These are phyloP conservation scores for Trachurus trachurus DNA, from an alignment of 2,797 vertebrate species.

Conservation along the genomic window DNA sequence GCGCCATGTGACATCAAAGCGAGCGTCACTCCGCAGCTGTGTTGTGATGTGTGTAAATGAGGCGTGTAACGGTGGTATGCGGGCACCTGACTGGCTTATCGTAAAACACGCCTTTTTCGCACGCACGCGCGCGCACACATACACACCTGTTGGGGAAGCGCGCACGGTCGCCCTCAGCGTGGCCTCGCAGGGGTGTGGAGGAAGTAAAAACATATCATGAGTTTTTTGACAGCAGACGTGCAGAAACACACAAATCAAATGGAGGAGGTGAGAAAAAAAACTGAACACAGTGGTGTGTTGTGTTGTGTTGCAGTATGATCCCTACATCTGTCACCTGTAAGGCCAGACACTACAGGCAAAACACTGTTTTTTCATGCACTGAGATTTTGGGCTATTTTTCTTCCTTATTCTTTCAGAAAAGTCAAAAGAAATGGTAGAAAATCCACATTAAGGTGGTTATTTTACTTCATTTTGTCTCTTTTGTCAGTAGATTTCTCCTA, in stretches of 20 bases:
- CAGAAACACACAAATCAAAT: constrained; percentile 49
- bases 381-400: too few species aligned
- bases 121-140: constrained; percentile 37
- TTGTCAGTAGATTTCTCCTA: too few species aligned
- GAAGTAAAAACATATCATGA: constrained; percentile 42
- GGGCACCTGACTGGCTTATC: constrained; percentile 61
- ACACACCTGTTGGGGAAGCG: constrained; percentile 59
- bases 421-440: too few species aligned
- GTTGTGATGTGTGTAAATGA: constrained; percentile 69
- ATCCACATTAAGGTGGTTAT: too few species aligned
- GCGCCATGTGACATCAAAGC: constrained; percentile 63
- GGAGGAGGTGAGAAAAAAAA: not conserved
- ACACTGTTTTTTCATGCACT: too few species aligned
- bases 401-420: too few species aligned
- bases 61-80: constrained; percentile 61
- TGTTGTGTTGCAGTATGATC: not conserved
- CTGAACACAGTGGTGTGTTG: not conserved
- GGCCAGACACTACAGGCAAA: too few species aligned
- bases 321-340: constrained; percentile 25
- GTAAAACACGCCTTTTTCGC: constrained; percentile 40
- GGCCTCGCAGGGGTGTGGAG: constrained; percentile 19
- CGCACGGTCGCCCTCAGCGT: constrained; percentile 40
- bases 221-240: constrained; percentile 42
- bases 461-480: too few species aligned
- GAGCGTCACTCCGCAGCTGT: constrained; percentile 53